A percentile compares a stretch with the other conserved stretches of the same genome.
phyloP scores from a whole-genome alignment of 2,888 invertebrate genomes.

The Heliothis peltigera region DNA sequence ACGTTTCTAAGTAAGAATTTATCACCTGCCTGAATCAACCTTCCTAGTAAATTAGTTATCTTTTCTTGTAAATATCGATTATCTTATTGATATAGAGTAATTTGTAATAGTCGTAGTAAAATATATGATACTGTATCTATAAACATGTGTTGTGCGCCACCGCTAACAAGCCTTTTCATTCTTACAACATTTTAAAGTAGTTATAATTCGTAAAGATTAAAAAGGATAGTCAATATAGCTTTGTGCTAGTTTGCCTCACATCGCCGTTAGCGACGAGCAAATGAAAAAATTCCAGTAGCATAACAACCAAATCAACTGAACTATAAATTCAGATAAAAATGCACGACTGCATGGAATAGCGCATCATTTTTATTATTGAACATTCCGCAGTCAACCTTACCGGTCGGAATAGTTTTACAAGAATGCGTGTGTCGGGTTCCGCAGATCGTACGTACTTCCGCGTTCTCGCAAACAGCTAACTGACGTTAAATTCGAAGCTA shows the following conservation, averaged over 20 bases:
- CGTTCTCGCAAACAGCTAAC: slow-evolving; percentile 1
- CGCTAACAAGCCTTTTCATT: too few relatives aligned
- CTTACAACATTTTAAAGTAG: too few relatives aligned
- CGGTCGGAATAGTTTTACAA: slow-evolving; percentile 46
- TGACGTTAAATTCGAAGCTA: slow-evolving; percentile 4
- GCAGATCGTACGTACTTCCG: slow-evolving; percentile 15
- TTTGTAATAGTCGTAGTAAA: slow-evolving; percentile 15
- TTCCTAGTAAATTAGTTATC: slow-evolving; percentile 29
- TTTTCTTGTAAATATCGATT: slow-evolving; percentile 29
- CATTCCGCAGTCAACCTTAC: slow-evolving; percentile 23
- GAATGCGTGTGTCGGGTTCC: slow-evolving; percentile 30
- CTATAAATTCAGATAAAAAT: slow-evolving; percentile 14
- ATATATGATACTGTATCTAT: neutral
- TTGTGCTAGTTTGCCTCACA: neutral
- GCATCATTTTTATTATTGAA: slow-evolving; percentile 36
- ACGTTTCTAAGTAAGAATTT: neutral
- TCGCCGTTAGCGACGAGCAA: neutral
- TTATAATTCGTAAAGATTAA: too few relatives aligned
- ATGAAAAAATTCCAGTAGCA: neutral
- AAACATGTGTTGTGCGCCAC: neutral
- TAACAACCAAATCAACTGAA: slow-evolving; percentile 2
- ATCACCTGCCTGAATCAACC: slow-evolving; percentile 8
- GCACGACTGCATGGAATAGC: slow-evolving; percentile 2
- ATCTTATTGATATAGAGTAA: slow-evolving; percentile 23
- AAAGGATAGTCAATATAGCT: too few relatives aligned